phyloP scores from a whole-genome alignment of 2,797 vertebrate genomes.

The Margarornis squamiger region DNA sequence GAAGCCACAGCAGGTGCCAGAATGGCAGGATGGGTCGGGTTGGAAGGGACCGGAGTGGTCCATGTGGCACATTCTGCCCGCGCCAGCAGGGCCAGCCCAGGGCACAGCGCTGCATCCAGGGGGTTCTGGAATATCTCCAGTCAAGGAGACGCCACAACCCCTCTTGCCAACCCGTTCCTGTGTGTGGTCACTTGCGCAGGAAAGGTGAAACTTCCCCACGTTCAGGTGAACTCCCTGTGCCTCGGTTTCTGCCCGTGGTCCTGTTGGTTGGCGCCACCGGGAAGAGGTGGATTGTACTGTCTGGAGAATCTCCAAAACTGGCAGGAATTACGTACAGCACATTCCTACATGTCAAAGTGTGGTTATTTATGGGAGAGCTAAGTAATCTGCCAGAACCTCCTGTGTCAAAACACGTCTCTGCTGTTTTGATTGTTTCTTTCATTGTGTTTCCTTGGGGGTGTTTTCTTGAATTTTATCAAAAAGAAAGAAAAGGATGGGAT shows the following conservation, averaged over 20 bases:
- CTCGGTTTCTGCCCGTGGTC: background rate
- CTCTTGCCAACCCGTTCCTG: too few species aligned
- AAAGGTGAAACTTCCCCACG: background rate
- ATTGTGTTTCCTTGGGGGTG: background rate
- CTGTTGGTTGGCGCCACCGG: background rate
- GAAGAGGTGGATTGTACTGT: fast-evolving
- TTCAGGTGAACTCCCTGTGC: background rate
- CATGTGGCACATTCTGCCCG: too few species aligned
- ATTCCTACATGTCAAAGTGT: background rate
- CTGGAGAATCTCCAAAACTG: background rate
- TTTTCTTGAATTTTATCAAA: background rate
- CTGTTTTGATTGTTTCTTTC: background rate
- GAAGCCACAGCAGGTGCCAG: background rate
- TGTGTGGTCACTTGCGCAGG: background rate
- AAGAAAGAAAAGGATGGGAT: background rate
- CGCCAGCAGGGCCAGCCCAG: background rate
- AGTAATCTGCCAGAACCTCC: background rate
- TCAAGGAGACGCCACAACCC: background rate
- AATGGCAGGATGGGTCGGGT: too few species aligned
- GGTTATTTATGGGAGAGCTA: background rate
- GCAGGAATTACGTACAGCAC: fast-evolving
- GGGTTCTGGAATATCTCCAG: background rate
- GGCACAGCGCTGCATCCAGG: background rate
- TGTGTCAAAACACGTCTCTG: background rate
- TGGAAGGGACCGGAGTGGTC: too few species aligned